Base-by-base conservation (phyloP, 2,888 invertebrate species). In the Harpalus rufipes region DNA sequence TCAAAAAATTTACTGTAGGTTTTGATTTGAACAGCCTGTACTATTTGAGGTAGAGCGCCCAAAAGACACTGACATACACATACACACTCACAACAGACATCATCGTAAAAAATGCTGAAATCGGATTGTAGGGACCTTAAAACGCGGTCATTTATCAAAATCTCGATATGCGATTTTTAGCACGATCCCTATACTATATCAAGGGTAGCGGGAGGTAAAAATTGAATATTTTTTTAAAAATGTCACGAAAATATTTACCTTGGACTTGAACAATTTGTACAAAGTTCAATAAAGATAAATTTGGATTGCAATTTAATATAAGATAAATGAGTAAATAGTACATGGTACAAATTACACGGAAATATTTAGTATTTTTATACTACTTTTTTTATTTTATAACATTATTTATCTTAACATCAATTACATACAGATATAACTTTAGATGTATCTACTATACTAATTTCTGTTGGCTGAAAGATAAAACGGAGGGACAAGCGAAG, bases 391-490 rank as follows among this genome's bases (percentile, higher is more conserved):
- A 80, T 85, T 84, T 80, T 65, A 85, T 85, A 85, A 85, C 85
- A 85, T 85, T 79, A 85, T 86, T 85, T 87, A 86, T 86, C 86
- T 89, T 89, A 90, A 90, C 90, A 90, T 90, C 89, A 89, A 90
- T 88, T 89, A 90, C 89, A 90, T 90, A 89, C 89, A 90, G 89
- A 89, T 88, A 89, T 88, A 88, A 88, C 88, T 88, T 88, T 89
- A 85, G 80, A 85, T 80, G 85, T 80, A 80, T 72, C 72, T 85
- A 85, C 79, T 80, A 79, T 80, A 14, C 85, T 85, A 84, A 78
- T 41, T 63, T 84, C 65, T 85, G 80, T 80, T 85, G 85, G 80
- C 80, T 85, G 85, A 72, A 85, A 85, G 80, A 63, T 84, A 78
- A 78, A 84, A 84, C 84, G 84, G 76, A 84, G 84, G 84, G 84